These are phyloP conservation scores for Poeciliopsis gracilis DNA, from an alignment of 2,797 vertebrate species.

Conservation along the genomic window DNA sequence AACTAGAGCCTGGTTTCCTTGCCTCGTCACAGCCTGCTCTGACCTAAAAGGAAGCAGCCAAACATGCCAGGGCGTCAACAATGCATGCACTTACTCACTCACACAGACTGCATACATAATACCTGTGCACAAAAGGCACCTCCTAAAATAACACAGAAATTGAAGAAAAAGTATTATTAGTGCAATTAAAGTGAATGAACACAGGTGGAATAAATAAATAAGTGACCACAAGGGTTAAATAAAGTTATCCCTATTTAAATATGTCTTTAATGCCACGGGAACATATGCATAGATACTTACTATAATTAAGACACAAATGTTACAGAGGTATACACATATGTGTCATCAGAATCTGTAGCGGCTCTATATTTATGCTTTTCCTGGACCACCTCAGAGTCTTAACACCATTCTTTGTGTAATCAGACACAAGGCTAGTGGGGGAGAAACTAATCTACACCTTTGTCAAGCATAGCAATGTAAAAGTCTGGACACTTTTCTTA, in stretches of 20 bases:
- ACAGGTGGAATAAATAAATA: neutral
- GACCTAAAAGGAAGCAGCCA: constrained; percentile 72
- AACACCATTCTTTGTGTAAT: constrained; percentile 58
- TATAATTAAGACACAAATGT: constrained; percentile 21
- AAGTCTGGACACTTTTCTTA: constrained; percentile 18
- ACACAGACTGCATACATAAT: constrained; percentile 13
- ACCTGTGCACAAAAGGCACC: constrained; percentile 7
- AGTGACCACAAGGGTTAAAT: neutral
- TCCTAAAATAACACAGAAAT: constrained; percentile 16
- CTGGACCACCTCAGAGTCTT: constrained; percentile 37
- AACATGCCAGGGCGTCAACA: constrained; percentile 71
- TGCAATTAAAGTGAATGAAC: neutral
- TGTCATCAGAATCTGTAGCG: constrained; percentile 29
- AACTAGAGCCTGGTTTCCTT: constrained; percentile 86
- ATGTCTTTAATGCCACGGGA: neutral
- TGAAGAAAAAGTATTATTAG: neutral
- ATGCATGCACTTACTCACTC: constrained; percentile 27
- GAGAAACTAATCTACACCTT: constrained; percentile 43
- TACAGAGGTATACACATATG: neutral
- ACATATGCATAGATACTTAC: neutral
- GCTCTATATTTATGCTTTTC: constrained; percentile 61
- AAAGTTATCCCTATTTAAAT: neutral
- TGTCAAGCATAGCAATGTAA: constrained; percentile 20
- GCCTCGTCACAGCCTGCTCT: constrained; percentile 66
- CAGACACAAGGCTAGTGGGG: constrained; percentile 27